These are phyloP conservation scores for Epinephelus fuscoguttatus DNA, from an alignment of 2,113 vertebrate genomes.

Conservation along the genomic window DNA sequence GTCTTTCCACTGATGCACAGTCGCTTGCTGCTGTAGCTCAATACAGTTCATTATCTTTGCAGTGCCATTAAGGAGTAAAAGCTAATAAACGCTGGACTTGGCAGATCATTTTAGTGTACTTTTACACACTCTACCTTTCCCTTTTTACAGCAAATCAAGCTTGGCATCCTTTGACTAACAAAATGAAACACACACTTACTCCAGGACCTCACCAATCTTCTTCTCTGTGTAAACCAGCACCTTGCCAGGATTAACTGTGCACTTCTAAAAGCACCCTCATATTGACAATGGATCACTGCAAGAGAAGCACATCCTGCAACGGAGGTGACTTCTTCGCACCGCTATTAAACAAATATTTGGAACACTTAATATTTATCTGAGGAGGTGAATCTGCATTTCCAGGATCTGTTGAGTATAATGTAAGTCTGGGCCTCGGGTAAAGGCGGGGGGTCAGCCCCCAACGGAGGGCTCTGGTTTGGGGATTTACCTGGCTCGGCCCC, in stretches of 20 bases:
- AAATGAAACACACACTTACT: constrained; percentile 25
- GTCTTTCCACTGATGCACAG: constrained; percentile 15
- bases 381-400: constrained; percentile 66
- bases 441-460: constrained; percentile 36
- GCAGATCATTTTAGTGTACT: constrained; percentile 29
- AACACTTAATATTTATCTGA: constrained; percentile 74
- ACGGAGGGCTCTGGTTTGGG: constrained; percentile 22
- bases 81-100: constrained; percentile 51
- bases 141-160: constrained; percentile 38
- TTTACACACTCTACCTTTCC: constrained; percentile 48
- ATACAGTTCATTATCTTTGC: constrained; percentile 38
- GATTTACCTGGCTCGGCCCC: constrained; percentile 64
- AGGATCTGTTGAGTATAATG: constrained; percentile 22
- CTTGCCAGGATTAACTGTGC: constrained; percentile 39
- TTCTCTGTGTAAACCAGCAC: constrained; percentile 21
- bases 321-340: constrained; percentile 40
- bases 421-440: constrained; percentile 21
- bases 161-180: constrained; percentile 33
- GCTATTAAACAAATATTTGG: constrained; percentile 69
- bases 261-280: constrained; percentile 26
- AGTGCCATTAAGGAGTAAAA: constrained; percentile 30
- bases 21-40: constrained; percentile 15
- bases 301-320: constrained; percentile 33
- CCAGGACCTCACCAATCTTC: constrained; percentile 14
- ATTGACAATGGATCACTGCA: constrained; percentile 23